phyloP scores from a whole-genome alignment of 1,140 invertebrate species.

The Dreissena rostriformis region DNA sequence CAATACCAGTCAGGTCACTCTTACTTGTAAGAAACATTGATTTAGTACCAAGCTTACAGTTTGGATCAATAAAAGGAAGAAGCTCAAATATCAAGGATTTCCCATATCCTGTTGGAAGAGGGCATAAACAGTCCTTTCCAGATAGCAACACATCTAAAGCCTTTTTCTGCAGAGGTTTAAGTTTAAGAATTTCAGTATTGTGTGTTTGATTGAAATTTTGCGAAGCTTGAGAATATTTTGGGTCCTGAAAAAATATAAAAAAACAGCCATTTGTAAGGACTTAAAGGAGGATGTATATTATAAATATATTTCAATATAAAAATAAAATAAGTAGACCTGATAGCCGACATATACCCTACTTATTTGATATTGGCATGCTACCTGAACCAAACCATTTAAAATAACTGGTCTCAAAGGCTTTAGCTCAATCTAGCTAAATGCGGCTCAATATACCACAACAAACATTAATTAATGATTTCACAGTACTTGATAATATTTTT shows the following conservation, averaged over 20 bases:
- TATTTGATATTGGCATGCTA: too few species aligned
- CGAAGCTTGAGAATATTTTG: background rate
- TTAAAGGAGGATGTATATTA: too few species aligned
- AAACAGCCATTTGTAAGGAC: background rate
- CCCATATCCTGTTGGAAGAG: conserved; percentile 35
- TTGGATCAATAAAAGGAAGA: conserved; percentile 19
- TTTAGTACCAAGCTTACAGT: background rate
- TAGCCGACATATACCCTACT: too few species aligned
- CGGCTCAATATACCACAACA: too few species aligned
- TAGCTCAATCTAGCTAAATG: too few species aligned
- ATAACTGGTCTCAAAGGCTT: too few species aligned
- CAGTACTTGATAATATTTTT: too few species aligned
- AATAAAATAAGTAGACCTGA: too few species aligned
- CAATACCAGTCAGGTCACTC: background rate
- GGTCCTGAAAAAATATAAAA: conserved; percentile 1
- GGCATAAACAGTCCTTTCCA: conserved; percentile 36
- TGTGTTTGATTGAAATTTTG: background rate
- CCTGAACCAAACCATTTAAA: too few species aligned
- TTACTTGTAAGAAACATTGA: conserved; percentile 12
- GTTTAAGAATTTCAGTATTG: background rate
- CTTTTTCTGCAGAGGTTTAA: conserved; percentile 14
- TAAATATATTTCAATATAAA: too few species aligned
- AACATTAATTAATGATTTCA: too few species aligned
- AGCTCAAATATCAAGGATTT: conserved; percentile 33
- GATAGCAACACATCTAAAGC: conserved; percentile 2